Evolutionary conservation across 2,888 invertebrate species (phyloP).

Genomic region (Eilema sororculum): DNA sequence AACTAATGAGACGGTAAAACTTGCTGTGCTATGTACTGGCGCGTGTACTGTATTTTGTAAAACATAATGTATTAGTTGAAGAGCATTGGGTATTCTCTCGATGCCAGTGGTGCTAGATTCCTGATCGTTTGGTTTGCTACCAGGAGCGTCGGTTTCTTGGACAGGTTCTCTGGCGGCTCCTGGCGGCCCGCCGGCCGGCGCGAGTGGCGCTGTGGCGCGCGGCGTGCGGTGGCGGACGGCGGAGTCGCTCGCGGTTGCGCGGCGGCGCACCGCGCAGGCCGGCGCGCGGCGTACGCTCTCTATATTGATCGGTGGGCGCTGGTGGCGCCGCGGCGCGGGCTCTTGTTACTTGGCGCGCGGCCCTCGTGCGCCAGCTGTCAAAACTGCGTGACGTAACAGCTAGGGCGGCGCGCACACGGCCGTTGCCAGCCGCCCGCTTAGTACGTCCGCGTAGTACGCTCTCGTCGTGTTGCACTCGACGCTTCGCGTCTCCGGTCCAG

Average conservation of each 20-base stretch:
- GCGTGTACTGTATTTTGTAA: not conserved
- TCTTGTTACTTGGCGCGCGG: conserved; percentile 42
- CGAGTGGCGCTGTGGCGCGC: not conserved
- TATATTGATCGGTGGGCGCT: conserved; percentile 64
- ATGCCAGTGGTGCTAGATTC: not conserved
- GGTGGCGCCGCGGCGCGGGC: conserved; percentile 69
- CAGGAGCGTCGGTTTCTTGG: not conserved
- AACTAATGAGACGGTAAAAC: no score
- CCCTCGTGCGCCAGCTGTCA: conserved; percentile 71
- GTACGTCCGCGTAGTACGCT: conserved; percentile 69
- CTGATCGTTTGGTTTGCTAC: not conserved
- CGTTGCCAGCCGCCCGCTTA: conserved; percentile 72
- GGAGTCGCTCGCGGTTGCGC: conserved; percentile 40
- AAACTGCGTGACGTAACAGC: conserved; percentile 75
- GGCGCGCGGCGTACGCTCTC: conserved; percentile 32
- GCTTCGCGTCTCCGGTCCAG: conserved; percentile 59
- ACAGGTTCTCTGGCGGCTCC: not conserved
- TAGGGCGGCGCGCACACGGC: conserved; percentile 78
- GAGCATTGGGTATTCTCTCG: no score
- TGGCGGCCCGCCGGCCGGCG: no score
- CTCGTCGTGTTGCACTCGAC: conserved; percentile 59
- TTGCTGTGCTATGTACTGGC: not conserved
- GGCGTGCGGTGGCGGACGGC: conserved; percentile 22
- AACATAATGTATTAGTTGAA: no score
- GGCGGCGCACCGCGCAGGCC: conserved; percentile 37